Conservation (phyloP, 1,140 invertebrate genomes). For the Leguminivora glycinivorella region DNA sequence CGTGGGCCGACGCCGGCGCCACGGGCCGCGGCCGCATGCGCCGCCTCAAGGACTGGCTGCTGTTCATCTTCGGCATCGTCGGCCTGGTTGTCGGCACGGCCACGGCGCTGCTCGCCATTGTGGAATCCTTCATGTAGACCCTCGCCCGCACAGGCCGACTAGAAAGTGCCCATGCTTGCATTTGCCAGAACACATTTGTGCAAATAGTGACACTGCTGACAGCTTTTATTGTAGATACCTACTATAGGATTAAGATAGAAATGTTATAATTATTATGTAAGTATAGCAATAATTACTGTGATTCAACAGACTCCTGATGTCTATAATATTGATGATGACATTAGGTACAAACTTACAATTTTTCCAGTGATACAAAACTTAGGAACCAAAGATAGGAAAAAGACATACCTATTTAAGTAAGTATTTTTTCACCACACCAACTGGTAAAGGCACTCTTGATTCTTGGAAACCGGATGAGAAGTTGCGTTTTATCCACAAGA, state of each 20-base stretch:
- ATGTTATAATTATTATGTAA: slow-evolving; percentile 1
- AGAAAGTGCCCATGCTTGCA: neutral
- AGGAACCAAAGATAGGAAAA: neutral
- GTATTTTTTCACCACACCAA: no score
- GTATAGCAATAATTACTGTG: neutral
- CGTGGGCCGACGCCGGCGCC: neutral
- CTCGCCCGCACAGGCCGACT: neutral
- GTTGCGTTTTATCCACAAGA: no score
- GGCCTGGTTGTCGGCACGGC: slow-evolving; percentile 86
- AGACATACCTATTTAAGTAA: neutral
- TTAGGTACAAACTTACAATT: neutral
- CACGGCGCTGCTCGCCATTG: slow-evolving; percentile 82
- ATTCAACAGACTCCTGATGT: neutral
- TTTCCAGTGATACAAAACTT: neutral
- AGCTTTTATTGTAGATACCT: slow-evolving; percentile 23
- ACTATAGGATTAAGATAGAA: neutral
- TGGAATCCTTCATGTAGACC: slow-evolving; percentile 63
- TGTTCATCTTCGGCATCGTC: slow-evolving; percentile 83
- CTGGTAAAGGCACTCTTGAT: no score
- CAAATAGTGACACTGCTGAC: slow-evolving; percentile 11
- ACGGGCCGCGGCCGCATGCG: slow-evolving; percentile 55
- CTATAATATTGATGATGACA: neutral
- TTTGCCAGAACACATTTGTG: slow-evolving; percentile 6
- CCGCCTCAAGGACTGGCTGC: slow-evolving; percentile 79
- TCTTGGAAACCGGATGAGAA: no score